Evolutionary conservation across 2,888 invertebrate genomes (phyloP), one percentile per base, ranked within the genome.

Genomic region (Eurytoma californica): DNA sequence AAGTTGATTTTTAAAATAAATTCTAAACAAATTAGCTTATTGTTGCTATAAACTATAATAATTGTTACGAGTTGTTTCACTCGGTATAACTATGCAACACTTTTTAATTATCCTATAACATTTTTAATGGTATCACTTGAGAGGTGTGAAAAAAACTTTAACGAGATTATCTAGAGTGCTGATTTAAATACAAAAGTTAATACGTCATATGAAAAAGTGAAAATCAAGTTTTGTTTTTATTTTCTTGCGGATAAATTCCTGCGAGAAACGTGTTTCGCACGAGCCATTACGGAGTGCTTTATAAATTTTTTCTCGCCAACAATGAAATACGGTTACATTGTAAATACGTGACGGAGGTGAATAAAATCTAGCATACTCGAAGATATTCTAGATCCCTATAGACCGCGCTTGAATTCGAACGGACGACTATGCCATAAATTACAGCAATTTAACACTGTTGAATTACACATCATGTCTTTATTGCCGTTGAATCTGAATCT

Each of bases 381-480:
- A 68, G 67, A 67, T 18, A 18, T 51, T 51, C 18, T 51, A 39
- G 49, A 58, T 47, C 28, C 5, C 18, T 61, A 39, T 12, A 51
- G 49, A 60, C 53, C 60, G 61, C 68, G 68, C 61, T 75, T 75
- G 74, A 74, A 74, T 74, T 49, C 66, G 39, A 75, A 68, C n/a
- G 24, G 47, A 24, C 39, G 3, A 61, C 57, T 39, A 28, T n/a
- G 24, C 30, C 61, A 68, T 75, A 68, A 75, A 75, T 75, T 67
- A 75, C 67, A 30, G 68, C 75, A 60, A 75, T 75, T 61, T 61
- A 60, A 53, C 68, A 67, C 75, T 39, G 60, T 55, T 75, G 68
- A 75, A 75, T 75, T 75, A 61, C 20, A 28, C 75, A 53, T 68
- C 51, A 13, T 53, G 49, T 58, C 39, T 61, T 68, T 28, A 65